These are phyloP conservation scores for Ispidina lecontei DNA, from an alignment of 2,797 vertebrate genomes.

Conservation along the genomic window DNA sequence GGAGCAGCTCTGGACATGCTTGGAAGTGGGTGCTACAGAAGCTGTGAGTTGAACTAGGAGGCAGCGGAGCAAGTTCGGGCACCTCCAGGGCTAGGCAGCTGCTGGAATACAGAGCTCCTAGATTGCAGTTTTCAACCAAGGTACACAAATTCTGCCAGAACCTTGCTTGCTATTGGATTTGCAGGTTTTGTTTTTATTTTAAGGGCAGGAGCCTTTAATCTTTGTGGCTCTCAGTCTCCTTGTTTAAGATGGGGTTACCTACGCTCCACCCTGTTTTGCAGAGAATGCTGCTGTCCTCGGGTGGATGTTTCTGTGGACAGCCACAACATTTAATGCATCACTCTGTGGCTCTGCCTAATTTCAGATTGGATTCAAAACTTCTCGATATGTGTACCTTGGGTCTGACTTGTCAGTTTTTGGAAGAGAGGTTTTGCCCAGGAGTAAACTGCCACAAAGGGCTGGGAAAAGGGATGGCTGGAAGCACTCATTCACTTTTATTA, in stretches of 20 bases:
- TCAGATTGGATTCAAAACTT: background rate
- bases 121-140: background rate
- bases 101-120: background rate
- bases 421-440: background rate
- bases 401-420: background rate
- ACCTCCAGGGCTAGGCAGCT: background rate
- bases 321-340: background rate
- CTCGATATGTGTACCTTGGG: rapidly evolving
- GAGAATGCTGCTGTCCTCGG: background rate
- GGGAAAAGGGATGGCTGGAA: background rate
- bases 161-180: background rate
- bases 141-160: background rate
- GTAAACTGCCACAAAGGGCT: background rate
- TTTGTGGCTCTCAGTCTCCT: rapidly evolving
- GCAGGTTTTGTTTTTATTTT: background rate
- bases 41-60: background rate
- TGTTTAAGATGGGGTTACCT: background rate
- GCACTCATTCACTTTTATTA: background rate
- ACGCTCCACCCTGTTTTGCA: background rate
- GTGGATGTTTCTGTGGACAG: background rate
- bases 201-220: background rate
- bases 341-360: background rate
- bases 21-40: background rate
- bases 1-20: background rate
- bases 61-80: background rate